Evolutionary conservation across 2,888 invertebrate genomes (phyloP), one percentile per base, ranked within the genome.

Genomic region (Protophormia terraenovae): DNA sequence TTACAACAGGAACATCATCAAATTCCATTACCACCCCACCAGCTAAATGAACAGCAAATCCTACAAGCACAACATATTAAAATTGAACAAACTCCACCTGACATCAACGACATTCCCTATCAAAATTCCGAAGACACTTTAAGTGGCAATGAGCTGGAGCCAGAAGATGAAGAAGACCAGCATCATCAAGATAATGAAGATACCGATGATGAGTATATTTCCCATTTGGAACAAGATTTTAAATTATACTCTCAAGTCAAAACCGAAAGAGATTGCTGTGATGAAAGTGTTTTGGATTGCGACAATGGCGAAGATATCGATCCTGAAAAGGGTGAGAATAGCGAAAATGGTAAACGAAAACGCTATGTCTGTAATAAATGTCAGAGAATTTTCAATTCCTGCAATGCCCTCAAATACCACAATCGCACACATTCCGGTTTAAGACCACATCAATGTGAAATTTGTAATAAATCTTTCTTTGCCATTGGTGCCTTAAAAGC

Each of bases 321-420:
- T 35, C 47, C 41, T 7, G 82, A 77, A 45, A 71, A 62, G 35
- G 60, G 45, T 10, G 41, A 64, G 8, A 73, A 41, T 4, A 27
- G 41, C 27, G 83, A 60, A 29, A 75, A 55, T 27, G 73, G 78
- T 10, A 85, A 82, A 75, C 80, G 84, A 3, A 86, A 86, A 58
- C 80, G 81, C 38, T 89, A 88, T 69, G 86, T 87, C 19, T 93
- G 93, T 72, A 82, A 88, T 6, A 90, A 89, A 66, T 98, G 98
- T 88, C 94, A 94, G 12, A 93, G 96, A 19, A 94, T 95, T 76
- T 97, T 97, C 90, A 94, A 95, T 79, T 97, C 97, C 87, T 94
- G 96, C 84, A 97, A 97, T 92, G 97, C 97, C 8, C 93, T 97
- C 71, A 94, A 97, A 83, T 97, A 97, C 92, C 97, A 98, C 89